Base-by-base conservation (phyloP, 1,140 invertebrate genomes). In the Eumaeus atala region DNA sequence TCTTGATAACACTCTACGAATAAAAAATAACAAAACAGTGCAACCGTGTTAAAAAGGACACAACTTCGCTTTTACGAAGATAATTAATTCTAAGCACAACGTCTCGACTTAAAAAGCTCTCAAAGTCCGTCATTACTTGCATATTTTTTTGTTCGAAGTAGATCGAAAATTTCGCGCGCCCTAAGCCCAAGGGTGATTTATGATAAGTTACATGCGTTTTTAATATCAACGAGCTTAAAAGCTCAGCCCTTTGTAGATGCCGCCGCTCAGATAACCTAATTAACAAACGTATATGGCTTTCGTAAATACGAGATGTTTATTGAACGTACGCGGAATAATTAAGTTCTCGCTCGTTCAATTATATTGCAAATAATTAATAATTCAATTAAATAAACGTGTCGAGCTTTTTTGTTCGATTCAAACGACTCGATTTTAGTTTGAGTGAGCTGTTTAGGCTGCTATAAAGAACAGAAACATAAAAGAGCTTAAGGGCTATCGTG, bases 201-300 rank as follows among this genome's bases (percentile, higher is more conserved):
- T 87, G 73, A 79, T 77, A 86, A 81, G 81, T 75, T 78, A 84
- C 74, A 76, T 72, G 78, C 72, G 65, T 76, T 82, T 84, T 84
- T 84, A 81, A 87, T 87, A 84, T 81, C 77, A 84, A 85, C 78
- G 81, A 79, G 74, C 77, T 74, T 85, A 82, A 77, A 79, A 81
- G 62, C 61, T 44, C 58, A 50, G 61, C 68, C 75, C 74, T 86
- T 83, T 86, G 72, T 72, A 71, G 83, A 86, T 84, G 79, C 83
- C 83, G 83, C 69, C 62, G 21, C 51, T 9, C 56, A 78, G 81
- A 87, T 87, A 87, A 87, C 82, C 84, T 85, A 87, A 87, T 87
- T 87, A 28, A 28, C 2, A 28, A 28, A 28, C n/a, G n/a, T n/a
- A n/a, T n/a, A n/a, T n/a, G n/a, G 21, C 21, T 28, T 28, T 28